phyloP scores from a whole-genome alignment of 2,888 invertebrate species.

The Piscicola geometra region DNA sequence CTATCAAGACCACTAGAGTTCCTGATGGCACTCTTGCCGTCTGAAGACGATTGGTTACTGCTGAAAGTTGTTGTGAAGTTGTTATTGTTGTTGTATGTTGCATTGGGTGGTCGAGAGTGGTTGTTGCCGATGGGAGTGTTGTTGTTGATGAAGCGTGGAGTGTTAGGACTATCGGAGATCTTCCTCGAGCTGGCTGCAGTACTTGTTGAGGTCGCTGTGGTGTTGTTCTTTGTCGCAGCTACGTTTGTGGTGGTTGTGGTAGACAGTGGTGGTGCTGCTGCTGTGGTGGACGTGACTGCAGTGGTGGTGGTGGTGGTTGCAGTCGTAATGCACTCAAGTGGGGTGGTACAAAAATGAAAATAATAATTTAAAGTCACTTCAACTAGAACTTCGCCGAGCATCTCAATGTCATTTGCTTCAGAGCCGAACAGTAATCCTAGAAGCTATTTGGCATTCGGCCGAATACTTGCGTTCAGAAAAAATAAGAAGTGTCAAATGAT shows the following conservation, averaged over 20 bases:
- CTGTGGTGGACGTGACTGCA: background rate
- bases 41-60: background rate
- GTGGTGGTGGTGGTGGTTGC: too few species aligned
- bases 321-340: too few species aligned
- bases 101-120: background rate
- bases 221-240: background rate
- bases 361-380: too few species aligned
- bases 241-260: background rate
- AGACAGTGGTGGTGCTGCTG: background rate
- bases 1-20: background rate
- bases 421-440: too few species aligned
- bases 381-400: too few species aligned
- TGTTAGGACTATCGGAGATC: background rate
- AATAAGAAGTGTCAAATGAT: too few species aligned
- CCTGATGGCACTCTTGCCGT: background rate
- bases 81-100: background rate
- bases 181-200: background rate
- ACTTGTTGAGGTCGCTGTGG: conserved; percentile 1
- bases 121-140: background rate
- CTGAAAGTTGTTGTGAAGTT: background rate
- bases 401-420: too few species aligned
- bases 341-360: too few species aligned
- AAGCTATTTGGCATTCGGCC: too few species aligned
- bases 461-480: too few species aligned
- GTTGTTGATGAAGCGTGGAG: background rate